Base-by-base conservation (phyloP, 2,888 invertebrate genomes). In the Dysmachus trigonus region DNA sequence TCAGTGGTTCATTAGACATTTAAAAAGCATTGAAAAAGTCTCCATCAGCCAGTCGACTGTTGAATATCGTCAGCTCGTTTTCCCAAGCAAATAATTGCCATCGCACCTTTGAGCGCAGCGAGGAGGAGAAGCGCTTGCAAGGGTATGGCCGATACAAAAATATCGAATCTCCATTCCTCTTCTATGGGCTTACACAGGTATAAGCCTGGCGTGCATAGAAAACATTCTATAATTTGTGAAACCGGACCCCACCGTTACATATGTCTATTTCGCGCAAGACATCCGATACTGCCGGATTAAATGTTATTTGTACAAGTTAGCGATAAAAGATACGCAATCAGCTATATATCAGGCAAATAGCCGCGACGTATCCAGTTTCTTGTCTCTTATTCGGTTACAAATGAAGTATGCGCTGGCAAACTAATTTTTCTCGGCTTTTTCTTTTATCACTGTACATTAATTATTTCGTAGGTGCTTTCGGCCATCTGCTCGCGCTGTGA, bases 301-400 rank as follows among this genome's bases (percentile, higher is more conserved):
- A 87, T 85, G 86, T 86, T 87, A 87, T 86, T 86, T 86, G 87
- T 86, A 85, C 84, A 85, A 87, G 86, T 84, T 86, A 86, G 86
- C 87, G 87, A 87, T 87, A 87, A 87, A 87, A 87, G 87, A 87
- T 87, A 87, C 82, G 85, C 86, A 85, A 87, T 87, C 87, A 85
- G 86, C 87, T 85, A 86, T 87, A 87, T 86, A 87, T 87, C 87
- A 87, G 87, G 73, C 84, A 82, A 86, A 85, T 85, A 86, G 86
- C 83, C 85, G 73, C 86, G 81, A 85, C 82, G 71, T 81, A 87
- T 76, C 84, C 47, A 84, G 77, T 77, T 86, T 62, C 71, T 33
- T 86, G 83, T 72, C 47, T 73, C 38, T 84, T 83, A 87, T 85
- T 87, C 71, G 31, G 85, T 85, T 85, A 85, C 74, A 85, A 85